Evolutionary conservation across 1,140 invertebrate genomes (phyloP).

Genomic region (Heliothis virescens): DNA sequence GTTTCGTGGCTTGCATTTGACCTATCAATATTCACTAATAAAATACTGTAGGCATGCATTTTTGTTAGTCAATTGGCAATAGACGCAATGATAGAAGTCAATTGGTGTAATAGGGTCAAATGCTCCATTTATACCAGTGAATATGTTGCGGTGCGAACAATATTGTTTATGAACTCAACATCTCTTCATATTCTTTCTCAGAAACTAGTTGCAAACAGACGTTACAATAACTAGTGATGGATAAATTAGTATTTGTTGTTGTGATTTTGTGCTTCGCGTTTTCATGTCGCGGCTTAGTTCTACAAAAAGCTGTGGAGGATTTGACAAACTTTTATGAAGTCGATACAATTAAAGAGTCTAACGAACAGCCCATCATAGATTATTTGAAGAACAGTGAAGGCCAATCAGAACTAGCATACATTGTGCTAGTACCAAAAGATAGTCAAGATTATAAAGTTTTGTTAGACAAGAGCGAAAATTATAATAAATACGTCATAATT

Average conservation of each 20-base stretch:
- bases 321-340: conserved; percentile 32
- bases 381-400: conserved; percentile 3
- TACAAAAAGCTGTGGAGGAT: conserved; percentile 7
- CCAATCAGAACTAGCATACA: conserved; percentile 14
- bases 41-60: conserved; percentile 34
- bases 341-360: conserved; percentile 13
- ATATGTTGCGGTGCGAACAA: neutral
- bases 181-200: conserved; percentile 31
- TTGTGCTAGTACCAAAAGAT: conserved; percentile 28
- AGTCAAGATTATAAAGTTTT: conserved; percentile 26
- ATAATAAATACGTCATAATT: conserved; percentile 45
- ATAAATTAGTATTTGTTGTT: conserved; percentile 5
- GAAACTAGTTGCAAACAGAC: conserved; percentile 21
- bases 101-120: conserved; percentile 45
- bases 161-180: conserved; percentile 20
- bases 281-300: conserved; percentile 29
- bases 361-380: conserved; percentile 9
- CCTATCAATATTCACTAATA: neutral
- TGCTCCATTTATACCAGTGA: conserved; percentile 20
- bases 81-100: conserved; percentile 42
- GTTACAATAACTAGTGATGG: conserved; percentile 27
- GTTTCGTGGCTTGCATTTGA: neutral
- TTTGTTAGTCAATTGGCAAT: conserved; percentile 34
- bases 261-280: conserved; percentile 24
- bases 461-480: neutral